A percentile compares a stretch with the other conserved stretches of the same genome.
phyloP scores from a whole-genome alignment of 2,113 vertebrate species.

The Pseudolaguvia tuberculata region DNA sequence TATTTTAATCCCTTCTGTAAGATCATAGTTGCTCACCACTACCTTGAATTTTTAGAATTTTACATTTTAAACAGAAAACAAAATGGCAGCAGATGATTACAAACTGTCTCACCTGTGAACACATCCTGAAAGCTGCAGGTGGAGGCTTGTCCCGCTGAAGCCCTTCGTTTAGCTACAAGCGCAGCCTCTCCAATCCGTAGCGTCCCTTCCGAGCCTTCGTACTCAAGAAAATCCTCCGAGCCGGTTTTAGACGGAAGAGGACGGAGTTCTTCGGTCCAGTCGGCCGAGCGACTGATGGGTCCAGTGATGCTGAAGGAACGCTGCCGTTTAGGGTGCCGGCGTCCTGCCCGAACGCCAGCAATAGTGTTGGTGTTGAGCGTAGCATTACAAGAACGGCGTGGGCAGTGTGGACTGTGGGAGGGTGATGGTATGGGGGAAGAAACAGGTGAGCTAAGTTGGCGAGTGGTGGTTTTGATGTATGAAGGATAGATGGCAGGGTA shows the following conservation, averaged over 20 bases:
- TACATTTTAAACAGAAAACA: too few species aligned
- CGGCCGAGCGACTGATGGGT: constrained; percentile 80
- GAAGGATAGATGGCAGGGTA: constrained; percentile 81
- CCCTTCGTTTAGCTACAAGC: constrained; percentile 65
- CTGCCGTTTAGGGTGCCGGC: constrained; percentile 60
- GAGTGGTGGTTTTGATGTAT: constrained; percentile 93
- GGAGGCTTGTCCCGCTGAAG: constrained; percentile 72
- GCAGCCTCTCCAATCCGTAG: constrained; percentile 65
- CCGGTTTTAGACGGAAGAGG: constrained; percentile 58
- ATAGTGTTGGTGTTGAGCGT: constrained; percentile 46
- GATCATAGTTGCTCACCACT: too few species aligned
- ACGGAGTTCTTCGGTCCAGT: constrained; percentile 86
- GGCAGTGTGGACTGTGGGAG: constrained; percentile 78
- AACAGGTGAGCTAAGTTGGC: constrained; percentile 88
- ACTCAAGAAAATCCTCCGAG: constrained; percentile 70
- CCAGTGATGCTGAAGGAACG: constrained; percentile 69
- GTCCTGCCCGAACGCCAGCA: constrained; percentile 54
- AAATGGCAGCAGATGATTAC: not conserved
- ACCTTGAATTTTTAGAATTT: too few species aligned
- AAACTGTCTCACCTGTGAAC: constrained; percentile 80
- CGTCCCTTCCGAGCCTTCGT: constrained; percentile 57
- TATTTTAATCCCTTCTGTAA: too few species aligned
- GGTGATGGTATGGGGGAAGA: constrained; percentile 80
- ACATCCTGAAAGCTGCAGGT: constrained; percentile 81
- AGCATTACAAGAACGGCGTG: constrained; percentile 63